Evolutionary conservation across 2,888 invertebrate genomes (phyloP), one percentile per base, ranked within the genome.

Genomic region (Limnephilus rhombicus): DNA sequence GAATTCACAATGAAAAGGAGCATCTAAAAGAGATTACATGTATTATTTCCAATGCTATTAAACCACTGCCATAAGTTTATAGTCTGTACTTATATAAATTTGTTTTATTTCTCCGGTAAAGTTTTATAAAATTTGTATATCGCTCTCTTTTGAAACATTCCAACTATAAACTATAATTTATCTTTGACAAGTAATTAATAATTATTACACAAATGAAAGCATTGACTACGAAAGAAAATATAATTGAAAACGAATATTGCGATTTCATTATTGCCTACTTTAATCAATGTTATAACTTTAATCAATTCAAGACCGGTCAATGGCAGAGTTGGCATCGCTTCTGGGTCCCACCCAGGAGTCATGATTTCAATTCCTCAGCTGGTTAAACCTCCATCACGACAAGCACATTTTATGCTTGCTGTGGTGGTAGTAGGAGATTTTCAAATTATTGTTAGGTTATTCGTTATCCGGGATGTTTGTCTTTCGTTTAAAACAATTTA

Each of bases 141-240:
- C 29, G 45, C 49, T 41, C 41, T n/a, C 45, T 29, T 49, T 86
- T 86, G 24, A 29, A 86, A 86, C 86, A 86, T 86, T 86, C 49
- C 86, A 86, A 86, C 86, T n/a, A 29, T 9, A 86, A 41, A 86
- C 86, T 45, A 29, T 86, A 11, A 49, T 49, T 49, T 49, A 29
- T 49, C 9, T 83, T 31, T 34, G 83, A 83, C 29, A 83, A 68
- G 24, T 24, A 68, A 68, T 68, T 68, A 68, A 68, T 68, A 24
- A 49, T 13, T 49, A 49, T 49, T 49, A 68, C 18, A 68, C 53
- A 68, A 68, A 68, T 18, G 1, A 68, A 68, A 68, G 53, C 7
- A 5, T 68, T 18, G 18, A 5, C 18, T 7, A 68, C 24, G 53
- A 18, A 68, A 68, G 53, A 68, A 24, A 68, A 0, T 24, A 5